Conservation (phyloP, 2,888 invertebrate genomes). For the Camptogramma bilineatum region DNA sequence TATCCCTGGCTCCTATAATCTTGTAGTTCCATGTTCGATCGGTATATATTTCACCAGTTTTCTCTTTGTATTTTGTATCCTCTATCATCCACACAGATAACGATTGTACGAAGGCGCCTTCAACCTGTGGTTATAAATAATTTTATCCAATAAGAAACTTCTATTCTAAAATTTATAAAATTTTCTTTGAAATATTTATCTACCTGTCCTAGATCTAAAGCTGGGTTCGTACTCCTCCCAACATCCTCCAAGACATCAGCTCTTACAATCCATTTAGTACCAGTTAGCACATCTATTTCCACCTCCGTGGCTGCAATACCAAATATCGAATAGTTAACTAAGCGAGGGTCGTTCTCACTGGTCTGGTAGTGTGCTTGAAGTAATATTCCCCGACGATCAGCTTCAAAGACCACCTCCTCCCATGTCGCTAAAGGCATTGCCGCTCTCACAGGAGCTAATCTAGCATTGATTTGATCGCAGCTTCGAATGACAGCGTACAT, state of each 20-base stretch:
- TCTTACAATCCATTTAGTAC: constrained; percentile 58
- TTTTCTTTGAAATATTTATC: constrained; percentile 11
- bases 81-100: constrained; percentile 56
- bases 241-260: constrained; percentile 79
- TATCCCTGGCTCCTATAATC: constrained; percentile 59
- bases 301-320: constrained; percentile 57
- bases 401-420: constrained; percentile 55
- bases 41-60: constrained; percentile 55
- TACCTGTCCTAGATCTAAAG: constrained; percentile 89
- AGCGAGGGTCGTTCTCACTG: constrained; percentile 55
- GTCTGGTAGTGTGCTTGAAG: constrained; percentile 58
- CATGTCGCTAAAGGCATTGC: constrained; percentile 56
- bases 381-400: constrained; percentile 53
- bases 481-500: constrained; percentile 55
- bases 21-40: constrained; percentile 63
- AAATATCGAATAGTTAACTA: constrained; percentile 54
- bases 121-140: constrained; percentile 63
- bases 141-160: not conserved
- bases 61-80: constrained; percentile 51
- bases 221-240: constrained; percentile 89
- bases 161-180: too few relatives aligned
- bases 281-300: constrained; percentile 59
- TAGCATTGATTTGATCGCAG: constrained; percentile 55
- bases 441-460: constrained; percentile 53
- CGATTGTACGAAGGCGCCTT: constrained; percentile 87